A percentile compares a stretch with the other conserved stretches of the same genome.
phyloP scores from a whole-genome alignment of 2,797 vertebrate species.

The Anguilla megastoma region DNA sequence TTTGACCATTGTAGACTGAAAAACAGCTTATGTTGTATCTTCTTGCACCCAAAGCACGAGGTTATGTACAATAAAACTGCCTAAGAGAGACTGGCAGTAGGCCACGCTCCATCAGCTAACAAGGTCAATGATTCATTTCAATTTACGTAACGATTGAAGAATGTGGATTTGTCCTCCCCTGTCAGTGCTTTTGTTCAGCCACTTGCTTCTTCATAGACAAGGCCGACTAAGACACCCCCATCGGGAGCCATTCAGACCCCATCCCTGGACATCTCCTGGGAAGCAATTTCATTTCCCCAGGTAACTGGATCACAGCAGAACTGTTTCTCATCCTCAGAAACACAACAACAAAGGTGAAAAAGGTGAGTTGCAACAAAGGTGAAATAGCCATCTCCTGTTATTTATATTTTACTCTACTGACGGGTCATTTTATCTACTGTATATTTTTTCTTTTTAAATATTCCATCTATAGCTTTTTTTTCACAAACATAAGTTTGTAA shows the following conservation, averaged over 20 bases:
- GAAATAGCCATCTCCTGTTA: background rate
- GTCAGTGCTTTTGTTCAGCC: background rate
- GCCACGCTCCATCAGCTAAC: background rate
- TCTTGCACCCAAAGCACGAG: background rate
- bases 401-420: no score
- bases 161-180: background rate
- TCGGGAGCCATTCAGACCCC: background rate
- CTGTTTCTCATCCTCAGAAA: background rate
- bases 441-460: no score
- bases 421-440: no score
- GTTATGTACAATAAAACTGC: background rate
- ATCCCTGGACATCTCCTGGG: background rate
- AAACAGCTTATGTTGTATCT: background rate
- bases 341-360: background rate
- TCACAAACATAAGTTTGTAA: no score
- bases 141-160: background rate
- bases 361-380: background rate
- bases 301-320: conserved; percentile 19
- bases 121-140: background rate
- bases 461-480: no score
- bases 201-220: no score
- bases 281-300: conserved; percentile 22
- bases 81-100: background rate
- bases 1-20: background rate
- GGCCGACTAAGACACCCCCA: no score